Conservation (phyloP, 2,888 invertebrate species). For the Eubasilissa splendida region DNA sequence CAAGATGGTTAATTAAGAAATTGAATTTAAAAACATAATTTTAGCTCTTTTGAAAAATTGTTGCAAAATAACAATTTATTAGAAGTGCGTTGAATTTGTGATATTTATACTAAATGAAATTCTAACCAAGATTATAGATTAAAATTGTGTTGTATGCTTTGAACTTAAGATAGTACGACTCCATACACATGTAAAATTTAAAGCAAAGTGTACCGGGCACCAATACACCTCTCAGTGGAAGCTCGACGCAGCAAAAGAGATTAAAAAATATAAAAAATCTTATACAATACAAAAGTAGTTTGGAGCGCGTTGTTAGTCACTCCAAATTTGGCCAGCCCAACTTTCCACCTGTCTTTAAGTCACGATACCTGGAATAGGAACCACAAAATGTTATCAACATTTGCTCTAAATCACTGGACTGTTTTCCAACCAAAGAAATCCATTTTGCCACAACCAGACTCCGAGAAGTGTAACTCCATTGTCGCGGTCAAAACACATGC, state of each 20-base stretch:
- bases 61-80: no score
- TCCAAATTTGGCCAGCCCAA: slow-evolving; percentile 26
- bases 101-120: no score
- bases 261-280: background rate
- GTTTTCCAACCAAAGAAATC: slow-evolving; percentile 10
- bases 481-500: slow-evolving; percentile 26
- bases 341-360: slow-evolving; percentile 25
- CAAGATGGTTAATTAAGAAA: no score
- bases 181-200: no score
- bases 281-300: slow-evolving; percentile 29
- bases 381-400: slow-evolving; percentile 55
- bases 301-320: slow-evolving; percentile 23
- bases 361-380: slow-evolving; percentile 53
- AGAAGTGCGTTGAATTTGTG: no score
- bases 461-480: slow-evolving; percentile 22
- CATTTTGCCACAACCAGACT: slow-evolving; percentile 23
- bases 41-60: no score
- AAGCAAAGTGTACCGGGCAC: background rate
- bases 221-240: background rate
- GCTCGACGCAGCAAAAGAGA: background rate
- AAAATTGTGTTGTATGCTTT: no score
- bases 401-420: slow-evolving; percentile 14
- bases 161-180: no score
- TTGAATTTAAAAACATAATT: no score
- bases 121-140: no score